A percentile compares a stretch with the other conserved stretches of the same genome.
phyloP scores from a whole-genome alignment of 2,113 vertebrate species.

The Gymnorhina tibicen region DNA sequence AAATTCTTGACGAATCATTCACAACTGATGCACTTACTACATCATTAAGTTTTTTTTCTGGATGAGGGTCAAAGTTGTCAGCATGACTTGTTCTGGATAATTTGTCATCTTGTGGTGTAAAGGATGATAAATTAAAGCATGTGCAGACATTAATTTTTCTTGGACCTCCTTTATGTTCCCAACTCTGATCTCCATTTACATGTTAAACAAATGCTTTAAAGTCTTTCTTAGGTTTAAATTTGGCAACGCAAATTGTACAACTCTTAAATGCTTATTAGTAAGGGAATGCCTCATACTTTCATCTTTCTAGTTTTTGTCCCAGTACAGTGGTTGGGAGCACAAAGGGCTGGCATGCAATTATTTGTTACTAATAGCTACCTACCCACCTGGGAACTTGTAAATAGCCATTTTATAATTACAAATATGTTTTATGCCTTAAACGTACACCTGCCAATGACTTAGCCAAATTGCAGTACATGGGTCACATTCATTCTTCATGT shows the following conservation, averaged over 20 bases:
- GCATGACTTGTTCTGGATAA: neutral
- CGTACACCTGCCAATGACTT: conserved; percentile 56
- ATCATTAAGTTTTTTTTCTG: neutral
- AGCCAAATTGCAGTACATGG: conserved; percentile 59
- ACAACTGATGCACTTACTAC: neutral
- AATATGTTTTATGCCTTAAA: conserved; percentile 66
- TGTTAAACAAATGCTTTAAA: neutral
- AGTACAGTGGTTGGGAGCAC: neutral
- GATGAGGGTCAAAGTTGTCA: neutral
- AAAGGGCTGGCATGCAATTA: conserved; percentile 29
- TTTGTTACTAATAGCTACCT: conserved; percentile 38
- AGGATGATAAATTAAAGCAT: neutral
- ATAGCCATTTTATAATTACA: conserved; percentile 53
- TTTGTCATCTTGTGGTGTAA: neutral
- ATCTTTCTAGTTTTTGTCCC: neutral
- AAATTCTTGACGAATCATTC: neutral
- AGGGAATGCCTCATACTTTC: neutral
- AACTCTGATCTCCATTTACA: neutral
- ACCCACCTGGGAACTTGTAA: conserved; percentile 34
- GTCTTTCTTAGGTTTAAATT: neutral
- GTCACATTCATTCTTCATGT: conserved; percentile 64
- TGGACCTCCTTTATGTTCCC: neutral
- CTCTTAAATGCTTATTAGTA: neutral
- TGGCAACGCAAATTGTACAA: neutral
- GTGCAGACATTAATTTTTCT: neutral